Evolutionary conservation across 1,140 invertebrate species (phyloP), one percentile per base, ranked within the genome.

Genomic region (Aricia agestis): DNA sequence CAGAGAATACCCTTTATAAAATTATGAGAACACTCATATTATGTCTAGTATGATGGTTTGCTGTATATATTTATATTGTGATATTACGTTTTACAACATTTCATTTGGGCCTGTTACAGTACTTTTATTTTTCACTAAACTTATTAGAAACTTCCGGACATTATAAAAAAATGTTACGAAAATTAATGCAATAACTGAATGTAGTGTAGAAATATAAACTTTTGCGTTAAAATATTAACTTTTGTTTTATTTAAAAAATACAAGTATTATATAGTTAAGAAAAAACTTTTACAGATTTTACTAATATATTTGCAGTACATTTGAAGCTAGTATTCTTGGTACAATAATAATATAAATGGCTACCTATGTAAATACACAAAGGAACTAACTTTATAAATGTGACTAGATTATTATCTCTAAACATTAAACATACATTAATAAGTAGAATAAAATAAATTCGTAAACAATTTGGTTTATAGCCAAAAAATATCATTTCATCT

Each of bases 231-330:
- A 63, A 63, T 9, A 59, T 18, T 59, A 17, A 59, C 1, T 63
- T 11, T 10, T 25, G 59, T 63, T 63, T 63, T 25, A 63, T 63
- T 63, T 63, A 1, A 2, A 19, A 19, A 19, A 10, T 10, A 10
- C 1, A 59, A 59, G 58, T 2, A 6, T 17, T 52, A 13, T 52
- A 15, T 6, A 3, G 13, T 11, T 25, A 63, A 18, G 18, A 63
- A 63, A 63, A 6, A 63, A 18, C 1, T 2, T 13, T 63, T 6
- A 11, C 4, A 63, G 17, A 31, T 63, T 19, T 63, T 9, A 63
- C 19, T 63, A 63, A 63, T 63, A 19, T 63, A 63, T 63, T 59
- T 18, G 58, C 15, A 59, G 58, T 59, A 59, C 58, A 59, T 59
- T 19, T 25, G 59, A 63, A 63, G 59, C 59, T 63, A 52, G 25